Evolutionary conservation across 1,140 invertebrate genomes (phyloP), one percentile per base, ranked within the genome.

Genomic region (Leucophenga varia): DNA sequence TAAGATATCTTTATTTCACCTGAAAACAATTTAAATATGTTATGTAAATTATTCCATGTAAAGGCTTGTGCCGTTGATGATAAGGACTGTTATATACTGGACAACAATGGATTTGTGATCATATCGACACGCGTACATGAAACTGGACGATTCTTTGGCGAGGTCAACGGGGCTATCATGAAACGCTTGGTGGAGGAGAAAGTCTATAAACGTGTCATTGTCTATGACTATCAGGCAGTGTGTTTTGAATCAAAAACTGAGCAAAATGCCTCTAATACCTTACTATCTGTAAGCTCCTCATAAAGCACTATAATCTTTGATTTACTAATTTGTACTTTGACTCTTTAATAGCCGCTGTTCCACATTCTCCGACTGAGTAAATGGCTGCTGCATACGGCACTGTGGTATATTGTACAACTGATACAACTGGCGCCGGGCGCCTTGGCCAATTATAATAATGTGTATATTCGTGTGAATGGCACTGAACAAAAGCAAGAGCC

Each of bases 221-320:
- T 95, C 32, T 89, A 86, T 49, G 93, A 96, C 75, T 95, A 95
- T 75, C 93, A 95, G 77, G 91, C 88, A 0, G 86, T 94, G 2
- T 95, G 92, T 70, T 89, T 89, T 55, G 79, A 83, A 45, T 80
- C 78, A 35, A 83, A 80, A 20, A 79, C 78, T 41, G 81, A 80
- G 8, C 78, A 76, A 2, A 89, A 84, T 69, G 78, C 81, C 8
- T 86, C 81, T 2, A 78, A 72, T 37, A 79, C 77, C 30, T 57
- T 89, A 13, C 57, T 82, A 8, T 84, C 85, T 59, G 88, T 89
- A 78, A 77, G 76, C 49, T 30, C 17, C 36, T 38, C 19, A 12
- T 35, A 38, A 22, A 25, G 9, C 16, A 41, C 22, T 25, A 25
- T 6, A 25, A n/a, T 10, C 10, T 25, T 25, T 25, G 5, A 25